Evolutionary conservation across 2,888 invertebrate genomes (phyloP).

Genomic region (Nemotelus nigrinus): DNA sequence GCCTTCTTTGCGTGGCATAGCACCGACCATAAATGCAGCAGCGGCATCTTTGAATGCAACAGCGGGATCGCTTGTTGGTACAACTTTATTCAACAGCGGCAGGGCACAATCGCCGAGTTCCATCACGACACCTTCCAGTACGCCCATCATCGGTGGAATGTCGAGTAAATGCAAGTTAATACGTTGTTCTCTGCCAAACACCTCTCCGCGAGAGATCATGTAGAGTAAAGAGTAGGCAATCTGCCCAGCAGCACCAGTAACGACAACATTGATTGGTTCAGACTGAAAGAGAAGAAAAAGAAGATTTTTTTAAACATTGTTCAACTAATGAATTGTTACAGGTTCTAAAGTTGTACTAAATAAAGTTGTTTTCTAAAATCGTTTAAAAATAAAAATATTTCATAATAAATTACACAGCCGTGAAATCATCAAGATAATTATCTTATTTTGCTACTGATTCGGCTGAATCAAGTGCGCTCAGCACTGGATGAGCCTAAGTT

Average conservation of each 20-base stretch:
- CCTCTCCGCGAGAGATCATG: constrained; percentile 94
- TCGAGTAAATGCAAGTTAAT: constrained; percentile 91
- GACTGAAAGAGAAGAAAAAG: constrained; percentile 67
- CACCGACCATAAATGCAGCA: constrained; percentile 95
- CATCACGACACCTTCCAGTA: constrained; percentile 98
- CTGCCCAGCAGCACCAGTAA: constrained; percentile 99
- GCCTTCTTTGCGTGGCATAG: constrained; percentile 97
- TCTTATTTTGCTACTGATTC: too few relatives aligned
- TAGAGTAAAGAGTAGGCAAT: constrained; percentile 97
- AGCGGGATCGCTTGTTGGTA: constrained; percentile 87
- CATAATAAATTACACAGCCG: too few relatives aligned
- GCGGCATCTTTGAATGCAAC: constrained; percentile 96
- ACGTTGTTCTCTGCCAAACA: constrained; percentile 90
- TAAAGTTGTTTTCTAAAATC: constrained; percentile 1
- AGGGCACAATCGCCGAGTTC: constrained; percentile 96
- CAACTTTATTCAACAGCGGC: constrained; percentile 83
- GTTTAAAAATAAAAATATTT: background rate
- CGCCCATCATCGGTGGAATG: constrained; percentile 94
- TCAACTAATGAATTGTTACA: background rate
- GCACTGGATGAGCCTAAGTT: too few relatives aligned
- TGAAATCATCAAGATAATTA: too few relatives aligned
- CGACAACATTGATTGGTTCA: constrained; percentile 90
- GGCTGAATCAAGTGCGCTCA: too few relatives aligned
- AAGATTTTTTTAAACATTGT: background rate
- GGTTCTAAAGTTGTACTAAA: background rate